A percentile compares a stretch with the other conserved stretches of the same genome.
Conservation (phyloP, 30 jellyfish, hydroid and myxozoan genomes). For the Hydractinia symbiolongicarpus region DNA sequence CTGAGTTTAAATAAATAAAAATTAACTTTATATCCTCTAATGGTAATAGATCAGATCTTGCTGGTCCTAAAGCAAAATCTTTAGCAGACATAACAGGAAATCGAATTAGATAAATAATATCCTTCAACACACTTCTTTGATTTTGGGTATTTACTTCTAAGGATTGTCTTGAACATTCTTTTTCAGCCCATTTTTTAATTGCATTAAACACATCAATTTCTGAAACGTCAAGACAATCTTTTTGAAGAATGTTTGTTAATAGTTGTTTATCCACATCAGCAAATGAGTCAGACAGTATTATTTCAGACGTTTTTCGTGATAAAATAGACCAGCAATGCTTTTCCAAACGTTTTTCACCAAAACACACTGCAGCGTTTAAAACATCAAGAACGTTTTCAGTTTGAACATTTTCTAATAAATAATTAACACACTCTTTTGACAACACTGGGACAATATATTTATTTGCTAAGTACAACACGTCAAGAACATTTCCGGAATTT, state of each 20-base stretch:
- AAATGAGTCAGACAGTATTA: constrained; percentile 60
- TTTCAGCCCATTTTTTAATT: constrained; percentile 72
- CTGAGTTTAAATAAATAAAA: constrained; percentile 71
- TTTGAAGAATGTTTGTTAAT: constrained; percentile 37
- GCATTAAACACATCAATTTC: constrained; percentile 83
- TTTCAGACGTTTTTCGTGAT: constrained; percentile 61
- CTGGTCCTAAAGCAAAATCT: constrained; percentile 98
- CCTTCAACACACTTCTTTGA: constrained; percentile 44
- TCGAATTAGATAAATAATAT: constrained; percentile 55
- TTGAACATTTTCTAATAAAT: constrained; percentile 70
- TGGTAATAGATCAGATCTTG: constrained; percentile 76
- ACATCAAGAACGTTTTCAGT: constrained; percentile 84
- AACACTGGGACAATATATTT: constrained; percentile 84
- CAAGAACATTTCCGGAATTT: constrained; percentile 58
- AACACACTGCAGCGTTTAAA: constrained; percentile 79
- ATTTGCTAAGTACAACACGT: constrained; percentile 72
- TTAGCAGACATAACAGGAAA: constrained; percentile 96
- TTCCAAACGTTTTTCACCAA: constrained; percentile 76
- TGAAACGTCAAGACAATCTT: constrained; percentile 48
- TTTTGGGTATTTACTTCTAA: constrained; percentile 43
- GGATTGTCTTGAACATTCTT: constrained; percentile 56
- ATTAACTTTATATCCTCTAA: constrained; percentile 70
- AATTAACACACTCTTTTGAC: constrained; percentile 71
- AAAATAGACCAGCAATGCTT: constrained; percentile 92
- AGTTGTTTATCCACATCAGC: constrained; percentile 58